Evolutionary conservation across 1,140 invertebrate genomes (phyloP).

Genomic region (Mylabris phalerata): DNA sequence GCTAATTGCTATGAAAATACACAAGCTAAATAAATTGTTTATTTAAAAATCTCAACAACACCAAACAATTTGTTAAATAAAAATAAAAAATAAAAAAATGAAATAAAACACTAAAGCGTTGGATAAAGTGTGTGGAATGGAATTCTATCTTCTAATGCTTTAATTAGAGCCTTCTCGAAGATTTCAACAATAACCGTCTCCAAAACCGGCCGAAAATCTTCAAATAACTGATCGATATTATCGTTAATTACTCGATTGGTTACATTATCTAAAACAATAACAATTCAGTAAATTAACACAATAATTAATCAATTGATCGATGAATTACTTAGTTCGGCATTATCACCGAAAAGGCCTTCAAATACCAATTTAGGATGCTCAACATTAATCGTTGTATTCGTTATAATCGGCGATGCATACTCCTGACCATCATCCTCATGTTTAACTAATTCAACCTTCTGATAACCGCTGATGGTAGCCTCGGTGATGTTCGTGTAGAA

Average conservation of each 20-base stretch:
- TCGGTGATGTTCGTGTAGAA: conserved; percentile 26
- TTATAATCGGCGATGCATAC: conserved; percentile 14
- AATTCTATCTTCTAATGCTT: conserved; percentile 5
- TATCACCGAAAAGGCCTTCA: conserved; percentile 26
- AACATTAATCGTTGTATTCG: conserved; percentile 25
- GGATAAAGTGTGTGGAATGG: conserved; percentile 19
- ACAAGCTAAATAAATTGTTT: too few species aligned
- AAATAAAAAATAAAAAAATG: too few species aligned
- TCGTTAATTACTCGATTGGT: conserved; percentile 12
- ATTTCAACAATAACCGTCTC: conserved; percentile 13
- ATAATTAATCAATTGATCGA: background rate
- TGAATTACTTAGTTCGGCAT: conserved; percentile 23
- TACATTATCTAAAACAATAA: conserved; percentile 12
- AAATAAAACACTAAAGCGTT: background rate
- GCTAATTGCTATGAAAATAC: too few species aligned
- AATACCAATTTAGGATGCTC: conserved; percentile 21
- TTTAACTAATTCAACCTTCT: conserved; percentile 6
- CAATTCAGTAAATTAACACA: background rate
- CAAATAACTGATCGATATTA: conserved; percentile 11
- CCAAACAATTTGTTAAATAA: too few species aligned
- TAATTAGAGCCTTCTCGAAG: conserved; percentile 11
- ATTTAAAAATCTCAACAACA: too few species aligned
- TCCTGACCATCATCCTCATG: background rate
- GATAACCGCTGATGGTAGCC: background rate
- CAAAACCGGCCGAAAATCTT: conserved; percentile 17